A percentile compares a stretch with the other conserved stretches of the same genome.
These are phyloP conservation scores for Eonycteris spelaea DNA, from an alignment of 2,113 vertebrate species.

Conservation along the genomic window DNA sequence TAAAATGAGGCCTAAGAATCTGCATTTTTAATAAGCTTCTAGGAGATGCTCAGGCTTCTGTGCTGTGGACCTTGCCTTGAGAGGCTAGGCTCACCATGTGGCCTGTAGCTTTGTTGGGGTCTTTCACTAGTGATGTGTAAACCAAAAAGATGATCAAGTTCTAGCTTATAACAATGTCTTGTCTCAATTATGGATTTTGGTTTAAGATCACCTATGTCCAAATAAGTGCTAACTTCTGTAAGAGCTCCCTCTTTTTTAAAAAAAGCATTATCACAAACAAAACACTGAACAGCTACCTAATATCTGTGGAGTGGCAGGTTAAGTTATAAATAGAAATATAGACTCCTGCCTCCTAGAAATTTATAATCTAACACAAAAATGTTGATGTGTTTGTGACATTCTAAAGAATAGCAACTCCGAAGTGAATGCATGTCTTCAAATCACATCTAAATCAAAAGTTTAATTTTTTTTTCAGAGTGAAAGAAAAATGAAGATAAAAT, in stretches of 20 bases:
- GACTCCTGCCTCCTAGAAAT: not conserved
- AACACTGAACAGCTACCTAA: not conserved
- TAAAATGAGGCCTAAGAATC: not conserved
- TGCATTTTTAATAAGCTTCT: not conserved
- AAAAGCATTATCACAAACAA: constrained; percentile 12
- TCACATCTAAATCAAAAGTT: not conserved
- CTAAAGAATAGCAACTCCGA: not conserved
- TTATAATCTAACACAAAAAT: not conserved
- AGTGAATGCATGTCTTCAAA: not conserved
- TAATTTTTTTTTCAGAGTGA: not conserved
- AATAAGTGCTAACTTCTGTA: not conserved
- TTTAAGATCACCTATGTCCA: not conserved
- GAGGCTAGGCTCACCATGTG: not conserved
- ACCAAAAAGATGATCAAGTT: not conserved
- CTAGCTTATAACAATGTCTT: not conserved
- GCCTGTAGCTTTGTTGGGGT: not conserved
- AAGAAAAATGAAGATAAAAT: not conserved
- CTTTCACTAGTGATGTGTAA: not conserved
- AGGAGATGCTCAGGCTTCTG: not conserved
- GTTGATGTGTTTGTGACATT: not conserved
- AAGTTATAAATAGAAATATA: not conserved
- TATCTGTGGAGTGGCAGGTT: not conserved
- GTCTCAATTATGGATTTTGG: not conserved
- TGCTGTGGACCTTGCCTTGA: not conserved
- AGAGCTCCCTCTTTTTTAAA: constrained; percentile 13